Evolutionary conservation across 2,113 vertebrate species (phyloP).

Genomic region (Lepisosteus osseus): DNA sequence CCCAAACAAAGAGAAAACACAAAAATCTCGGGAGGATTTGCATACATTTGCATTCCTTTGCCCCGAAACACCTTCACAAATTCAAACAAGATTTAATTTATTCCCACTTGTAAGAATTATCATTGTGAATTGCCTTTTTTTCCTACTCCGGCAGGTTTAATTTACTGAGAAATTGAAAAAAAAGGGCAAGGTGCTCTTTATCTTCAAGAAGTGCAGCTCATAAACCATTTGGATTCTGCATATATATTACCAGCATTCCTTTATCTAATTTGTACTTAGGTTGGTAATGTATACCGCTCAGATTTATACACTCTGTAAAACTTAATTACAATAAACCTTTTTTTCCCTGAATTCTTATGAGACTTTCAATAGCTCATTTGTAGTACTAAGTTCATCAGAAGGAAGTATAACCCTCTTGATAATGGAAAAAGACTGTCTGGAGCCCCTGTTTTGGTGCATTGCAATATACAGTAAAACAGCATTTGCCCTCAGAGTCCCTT

Average conservation of each 20-base stretch:
- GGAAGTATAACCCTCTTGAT: neutral
- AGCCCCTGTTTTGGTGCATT: neutral
- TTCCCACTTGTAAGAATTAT: neutral
- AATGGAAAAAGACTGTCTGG: neutral
- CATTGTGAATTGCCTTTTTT: neutral
- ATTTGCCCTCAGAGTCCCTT: neutral
- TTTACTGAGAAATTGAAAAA: neutral
- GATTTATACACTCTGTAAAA: neutral
- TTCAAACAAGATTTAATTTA: neutral
- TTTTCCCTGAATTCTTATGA: neutral
- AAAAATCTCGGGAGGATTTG: neutral
- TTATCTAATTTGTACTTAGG: slow-evolving; percentile 6
- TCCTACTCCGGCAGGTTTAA: neutral
- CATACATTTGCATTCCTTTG: neutral
- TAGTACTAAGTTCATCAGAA: neutral
- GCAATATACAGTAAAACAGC: no score
- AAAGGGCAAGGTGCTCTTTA: slow-evolving; percentile 1
- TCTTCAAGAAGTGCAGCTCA: neutral
- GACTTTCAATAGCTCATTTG: neutral
- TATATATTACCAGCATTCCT: neutral
- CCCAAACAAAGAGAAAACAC: no score
- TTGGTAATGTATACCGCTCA: neutral
- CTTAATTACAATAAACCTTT: neutral
- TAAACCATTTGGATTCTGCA: neutral
- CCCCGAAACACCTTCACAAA: neutral